These are phyloP conservation scores for Kryptopterus vitreolus DNA, from an alignment of 2,797 vertebrate species.

Conservation along the genomic window DNA sequence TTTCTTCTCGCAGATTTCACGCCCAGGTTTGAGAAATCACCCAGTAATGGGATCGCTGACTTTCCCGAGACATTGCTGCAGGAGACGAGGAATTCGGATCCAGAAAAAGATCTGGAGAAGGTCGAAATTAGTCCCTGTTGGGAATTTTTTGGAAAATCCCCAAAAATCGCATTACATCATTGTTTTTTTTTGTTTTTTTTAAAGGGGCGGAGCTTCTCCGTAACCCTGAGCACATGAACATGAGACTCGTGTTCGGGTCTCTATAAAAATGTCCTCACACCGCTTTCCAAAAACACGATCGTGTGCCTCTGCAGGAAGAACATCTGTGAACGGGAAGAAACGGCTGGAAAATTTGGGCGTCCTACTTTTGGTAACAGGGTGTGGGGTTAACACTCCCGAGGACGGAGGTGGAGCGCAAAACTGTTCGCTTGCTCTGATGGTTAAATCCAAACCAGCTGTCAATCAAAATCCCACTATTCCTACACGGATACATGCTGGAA, in stretches of 20 bases:
- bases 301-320: too few species aligned
- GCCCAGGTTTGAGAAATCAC: conserved; percentile 35
- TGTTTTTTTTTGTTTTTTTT: not conserved
- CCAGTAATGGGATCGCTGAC: not conserved
- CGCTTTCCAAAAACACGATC: too few species aligned
- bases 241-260: too few species aligned
- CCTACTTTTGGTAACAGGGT: too few species aligned
- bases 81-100: conserved; percentile 27
- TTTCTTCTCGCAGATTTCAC: not conserved
- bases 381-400: conserved; percentile 25
- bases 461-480: conserved; percentile 46
- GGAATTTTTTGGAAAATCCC: conserved; percentile 35
- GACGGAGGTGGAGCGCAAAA: conserved; percentile 19
- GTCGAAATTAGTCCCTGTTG: not conserved
- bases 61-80: not conserved
- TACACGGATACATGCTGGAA: conserved; percentile 37
- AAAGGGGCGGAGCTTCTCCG: not conserved
- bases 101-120: conserved; percentile 6
- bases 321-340: too few species aligned
- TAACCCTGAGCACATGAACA: conserved; percentile 17
- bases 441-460: conserved; percentile 14
- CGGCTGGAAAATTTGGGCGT: too few species aligned
- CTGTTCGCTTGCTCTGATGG: not conserved
- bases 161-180: not conserved
- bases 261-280: too few species aligned